Base-by-base conservation (phyloP, 2,888 invertebrate species). In the Platynereis dumerilii region DNA sequence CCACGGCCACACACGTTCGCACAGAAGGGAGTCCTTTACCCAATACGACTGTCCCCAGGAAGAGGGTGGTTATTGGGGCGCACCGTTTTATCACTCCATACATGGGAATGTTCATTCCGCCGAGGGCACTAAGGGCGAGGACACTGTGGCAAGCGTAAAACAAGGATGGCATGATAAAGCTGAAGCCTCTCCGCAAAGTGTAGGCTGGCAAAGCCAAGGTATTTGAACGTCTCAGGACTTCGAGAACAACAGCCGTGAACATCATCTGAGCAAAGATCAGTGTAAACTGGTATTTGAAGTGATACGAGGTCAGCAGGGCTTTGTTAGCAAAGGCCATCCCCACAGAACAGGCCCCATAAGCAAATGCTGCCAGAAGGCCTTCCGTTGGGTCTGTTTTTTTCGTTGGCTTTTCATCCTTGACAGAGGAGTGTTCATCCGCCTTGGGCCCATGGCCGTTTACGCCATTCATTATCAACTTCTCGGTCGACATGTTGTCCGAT, bases 31-130 rank as follows among this genome's bases (percentile, higher is more conserved):
- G 65, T 2, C 75, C 76, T 69, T 84, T 85, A 52, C 80, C 77
- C 12, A 86, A 75, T 12, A 86, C 71, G 7, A 82, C 39, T 2
- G 80, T 74, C 5, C 84, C 78, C 42, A 86, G 71, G 22, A 84
- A 44, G 64, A 86, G 74, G 39, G 84, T 86, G 2, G 83, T 81
- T 1, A 86, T 69, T 0, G 86, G 86, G 2, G 81, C 82, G 72
- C 83, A 86, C 58, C 87, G 78, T 74, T 87, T 87, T 28, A 87
- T 72, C 2, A 86, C 85, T 1, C 86, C 86, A 74, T 87, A 87
- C 81, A 87, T 84, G 1, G 87, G 87, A 70, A 87, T 84, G 66
- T 86, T 87, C 83, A 87, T 86, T 58, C 86, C 86, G 68, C 85
- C 83, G 28, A 87, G 78, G 0, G 87, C 86, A 66, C 81, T 81